Conservation (phyloP, 2,797 vertebrate species). For the Mus spretus region DNA sequence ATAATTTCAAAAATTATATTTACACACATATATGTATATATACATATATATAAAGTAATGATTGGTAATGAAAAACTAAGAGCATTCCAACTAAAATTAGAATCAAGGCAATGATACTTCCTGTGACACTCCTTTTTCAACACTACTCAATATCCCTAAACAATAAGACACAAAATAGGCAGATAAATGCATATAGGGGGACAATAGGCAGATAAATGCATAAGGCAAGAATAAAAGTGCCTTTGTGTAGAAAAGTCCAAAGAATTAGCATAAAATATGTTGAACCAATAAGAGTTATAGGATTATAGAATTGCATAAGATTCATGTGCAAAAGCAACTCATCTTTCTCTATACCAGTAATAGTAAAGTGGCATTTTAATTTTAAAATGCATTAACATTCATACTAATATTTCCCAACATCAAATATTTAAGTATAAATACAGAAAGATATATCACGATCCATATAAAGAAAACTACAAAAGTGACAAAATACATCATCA, state of each 20-base stretch:
- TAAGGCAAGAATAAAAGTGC: background rate
- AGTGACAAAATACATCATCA: background rate
- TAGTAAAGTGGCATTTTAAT: constrained; percentile 3
- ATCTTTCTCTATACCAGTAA: background rate
- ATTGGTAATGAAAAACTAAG: constrained; percentile 7
- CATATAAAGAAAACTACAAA: constrained; percentile 1
- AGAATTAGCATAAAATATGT: background rate
- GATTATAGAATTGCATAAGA: background rate
- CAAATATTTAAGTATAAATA: constrained; percentile 24
- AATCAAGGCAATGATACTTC: background rate
- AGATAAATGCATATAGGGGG: background rate
- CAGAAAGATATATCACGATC: background rate
- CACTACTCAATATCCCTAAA: background rate
- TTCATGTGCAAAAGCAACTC: background rate
- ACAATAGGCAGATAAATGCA: background rate
- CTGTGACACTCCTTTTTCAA: background rate
- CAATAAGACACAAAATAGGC: background rate
- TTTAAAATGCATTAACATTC: background rate
- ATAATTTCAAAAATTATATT: background rate
- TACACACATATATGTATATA: background rate
- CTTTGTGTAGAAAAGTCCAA: constrained; percentile 2
- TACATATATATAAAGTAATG: background rate
- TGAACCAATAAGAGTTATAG: background rate
- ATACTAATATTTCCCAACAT: background rate
- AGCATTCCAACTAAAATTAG: constrained; percentile 17